Percentiles rank a stretch among this genome's conserved stretches.
These are phyloP conservation scores for Heterocephalus glaber DNA, from an alignment of 2,113 vertebrate species.

Conservation along the genomic window DNA sequence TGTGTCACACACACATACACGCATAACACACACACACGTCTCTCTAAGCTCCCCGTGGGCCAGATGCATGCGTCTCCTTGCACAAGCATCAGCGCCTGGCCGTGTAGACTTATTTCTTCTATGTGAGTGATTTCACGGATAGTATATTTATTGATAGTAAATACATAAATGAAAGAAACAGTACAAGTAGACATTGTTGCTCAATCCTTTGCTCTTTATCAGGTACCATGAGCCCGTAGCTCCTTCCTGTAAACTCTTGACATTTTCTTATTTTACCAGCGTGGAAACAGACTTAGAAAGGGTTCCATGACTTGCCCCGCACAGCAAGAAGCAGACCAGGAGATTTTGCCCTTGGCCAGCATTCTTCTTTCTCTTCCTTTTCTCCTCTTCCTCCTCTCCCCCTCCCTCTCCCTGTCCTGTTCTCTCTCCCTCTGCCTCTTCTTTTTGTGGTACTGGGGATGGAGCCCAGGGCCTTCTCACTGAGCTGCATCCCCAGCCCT, in stretches of 20 bases:
- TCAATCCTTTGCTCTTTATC: neutral
- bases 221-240: fast-evolving
- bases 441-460: neutral
- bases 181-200: no score
- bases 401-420: neutral
- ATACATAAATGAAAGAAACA: neutral
- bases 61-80: neutral
- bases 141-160: neutral
- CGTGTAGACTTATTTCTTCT: fast-evolving
- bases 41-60: neutral
- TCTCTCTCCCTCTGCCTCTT: neutral
- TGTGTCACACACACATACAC: neutral
- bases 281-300: neutral
- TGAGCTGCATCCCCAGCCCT: neutral
- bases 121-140: neutral
- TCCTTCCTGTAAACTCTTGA: neutral
- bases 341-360: neutral
- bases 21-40: neutral
- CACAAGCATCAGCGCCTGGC: neutral
- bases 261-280: neutral
- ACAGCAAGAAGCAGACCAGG: neutral
- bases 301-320: neutral
- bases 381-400: fast-evolving
- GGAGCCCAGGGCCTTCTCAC: neutral
- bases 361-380: neutral